Evolutionary conservation across 2,888 invertebrate genomes (phyloP).

Genomic region (Polydrusus tereticollis): DNA sequence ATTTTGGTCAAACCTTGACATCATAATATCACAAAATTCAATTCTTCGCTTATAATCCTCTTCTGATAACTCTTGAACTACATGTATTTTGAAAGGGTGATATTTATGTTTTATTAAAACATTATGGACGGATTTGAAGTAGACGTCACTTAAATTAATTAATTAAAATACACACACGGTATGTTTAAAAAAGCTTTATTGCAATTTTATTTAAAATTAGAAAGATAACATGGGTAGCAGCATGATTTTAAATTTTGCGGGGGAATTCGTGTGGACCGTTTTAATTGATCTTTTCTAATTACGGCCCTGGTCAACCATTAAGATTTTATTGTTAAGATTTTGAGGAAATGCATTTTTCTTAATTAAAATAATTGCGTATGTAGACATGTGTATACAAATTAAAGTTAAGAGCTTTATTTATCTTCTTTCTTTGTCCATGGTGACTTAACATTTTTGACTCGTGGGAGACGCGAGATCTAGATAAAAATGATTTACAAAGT

Average conservation of each 20-base stretch:
- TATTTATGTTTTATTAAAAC: no score
- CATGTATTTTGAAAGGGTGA: no score
- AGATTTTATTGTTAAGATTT: background rate
- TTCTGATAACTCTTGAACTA: no score
- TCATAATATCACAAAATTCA: no score
- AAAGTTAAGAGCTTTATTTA: background rate
- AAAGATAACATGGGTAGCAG: no score
- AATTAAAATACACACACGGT: no score
- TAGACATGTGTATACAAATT: background rate
- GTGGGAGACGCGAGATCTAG: constrained; percentile 12
- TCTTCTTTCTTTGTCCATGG: background rate
- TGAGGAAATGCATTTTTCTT: background rate
- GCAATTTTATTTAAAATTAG: no score
- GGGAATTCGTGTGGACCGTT: background rate
- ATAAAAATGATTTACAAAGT: constrained; percentile 14
- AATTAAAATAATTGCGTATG: constrained; percentile 1
- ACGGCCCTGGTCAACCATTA: background rate
- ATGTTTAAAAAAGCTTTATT: no score
- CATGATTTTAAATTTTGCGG: background rate
- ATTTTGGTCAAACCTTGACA: no score
- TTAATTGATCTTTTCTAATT: background rate
- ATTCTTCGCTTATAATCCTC: no score
- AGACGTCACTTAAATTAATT: no score
- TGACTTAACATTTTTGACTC: constrained; percentile 8
- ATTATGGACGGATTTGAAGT: no score